Percentiles rank a stretch among this genome's conserved stretches.
These are phyloP conservation scores for Agonopterix alstromeriana DNA, from an alignment of 2,888 invertebrate genomes.

Conservation along the genomic window DNA sequence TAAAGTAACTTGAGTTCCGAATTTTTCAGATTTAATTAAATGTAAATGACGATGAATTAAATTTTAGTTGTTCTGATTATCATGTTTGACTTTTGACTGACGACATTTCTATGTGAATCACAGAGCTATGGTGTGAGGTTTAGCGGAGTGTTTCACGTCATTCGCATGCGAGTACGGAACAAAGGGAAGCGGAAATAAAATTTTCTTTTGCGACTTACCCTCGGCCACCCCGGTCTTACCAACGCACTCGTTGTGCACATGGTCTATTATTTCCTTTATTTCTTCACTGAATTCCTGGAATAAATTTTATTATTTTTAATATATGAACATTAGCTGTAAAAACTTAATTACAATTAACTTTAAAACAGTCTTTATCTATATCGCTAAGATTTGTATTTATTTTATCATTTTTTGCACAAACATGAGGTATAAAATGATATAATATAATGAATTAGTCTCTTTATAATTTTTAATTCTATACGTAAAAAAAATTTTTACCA, in stretches of 20 bases:
- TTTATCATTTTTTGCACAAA: too few species aligned
- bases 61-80: not conserved
- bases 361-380: too few species aligned
- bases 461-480: too few species aligned
- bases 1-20: too few species aligned
- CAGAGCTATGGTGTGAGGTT: conserved; percentile 13
- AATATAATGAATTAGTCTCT: too few species aligned
- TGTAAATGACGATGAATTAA: too few species aligned
- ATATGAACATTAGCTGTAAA: too few species aligned
- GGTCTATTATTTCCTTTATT: conserved; percentile 70
- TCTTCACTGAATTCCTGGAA: conserved; percentile 70
- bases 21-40: too few species aligned
- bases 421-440: too few species aligned
- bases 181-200: conserved; percentile 54
- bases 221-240: conserved; percentile 63
- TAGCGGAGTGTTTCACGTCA: conserved; percentile 49
- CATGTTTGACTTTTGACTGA: not conserved
- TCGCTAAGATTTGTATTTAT: too few species aligned
- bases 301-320: conserved; percentile 24
- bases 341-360: too few species aligned
- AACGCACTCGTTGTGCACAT: conserved; percentile 68
- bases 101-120: conserved; percentile 4
- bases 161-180: conserved; percentile 52
- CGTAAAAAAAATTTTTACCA: too few species aligned
- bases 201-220: conserved; percentile 62